These are phyloP conservation scores for Diuraphis noxia DNA, from an alignment of 1,140 invertebrate genomes.

Conservation along the genomic window DNA sequence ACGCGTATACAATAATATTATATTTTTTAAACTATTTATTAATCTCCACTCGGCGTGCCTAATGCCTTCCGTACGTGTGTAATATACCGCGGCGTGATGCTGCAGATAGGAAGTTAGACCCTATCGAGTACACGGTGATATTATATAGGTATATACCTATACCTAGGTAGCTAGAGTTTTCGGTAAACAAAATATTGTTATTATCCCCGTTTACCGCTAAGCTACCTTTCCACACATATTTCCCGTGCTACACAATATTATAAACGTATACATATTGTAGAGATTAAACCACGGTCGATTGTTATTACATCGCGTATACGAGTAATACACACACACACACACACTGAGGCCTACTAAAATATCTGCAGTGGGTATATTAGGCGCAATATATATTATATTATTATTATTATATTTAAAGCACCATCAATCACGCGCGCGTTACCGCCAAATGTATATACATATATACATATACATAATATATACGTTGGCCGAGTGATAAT, in stretches of 20 bases:
- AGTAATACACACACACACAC: neutral
- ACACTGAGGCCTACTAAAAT: too few species aligned
- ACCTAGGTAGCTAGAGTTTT: neutral
- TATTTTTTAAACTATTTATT: conserved; percentile 2
- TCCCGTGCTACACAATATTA: neutral
- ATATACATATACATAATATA: too few species aligned
- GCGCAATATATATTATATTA: neutral
- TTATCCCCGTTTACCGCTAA: neutral
- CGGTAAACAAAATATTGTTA: conserved; percentile 18
- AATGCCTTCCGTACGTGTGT: neutral
- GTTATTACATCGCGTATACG: neutral
- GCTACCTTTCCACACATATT: neutral
- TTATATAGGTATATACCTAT: neutral
- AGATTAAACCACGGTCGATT: neutral
- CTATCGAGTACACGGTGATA: neutral
- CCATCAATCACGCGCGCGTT: neutral
- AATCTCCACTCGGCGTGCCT: neutral
- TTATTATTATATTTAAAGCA: neutral
- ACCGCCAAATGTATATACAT: too few species aligned
- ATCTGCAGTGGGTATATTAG: neutral
- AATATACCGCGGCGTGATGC: neutral
- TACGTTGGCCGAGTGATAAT: neutral
- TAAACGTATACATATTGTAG: neutral
- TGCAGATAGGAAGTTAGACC: neutral
- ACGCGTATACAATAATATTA: neutral